These are phyloP conservation scores for Amblyornis subalaris DNA, from an alignment of 2,113 vertebrate species.

Conservation along the genomic window DNA sequence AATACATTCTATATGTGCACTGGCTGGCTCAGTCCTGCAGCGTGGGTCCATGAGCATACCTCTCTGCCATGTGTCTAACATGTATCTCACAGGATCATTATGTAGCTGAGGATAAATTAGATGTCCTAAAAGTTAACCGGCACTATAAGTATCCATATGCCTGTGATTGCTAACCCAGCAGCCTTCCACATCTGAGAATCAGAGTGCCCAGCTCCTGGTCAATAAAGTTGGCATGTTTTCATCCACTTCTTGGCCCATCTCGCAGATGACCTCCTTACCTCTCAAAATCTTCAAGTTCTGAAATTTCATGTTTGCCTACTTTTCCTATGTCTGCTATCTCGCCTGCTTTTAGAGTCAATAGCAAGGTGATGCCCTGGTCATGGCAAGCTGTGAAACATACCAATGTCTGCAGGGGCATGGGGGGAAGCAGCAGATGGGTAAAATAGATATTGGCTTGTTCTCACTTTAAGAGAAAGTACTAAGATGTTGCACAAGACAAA, in stretches of 20 bases:
- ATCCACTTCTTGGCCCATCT: background rate
- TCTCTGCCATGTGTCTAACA: background rate
- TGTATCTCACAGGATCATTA: background rate
- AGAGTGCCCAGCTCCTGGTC: background rate
- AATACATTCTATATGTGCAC: background rate
- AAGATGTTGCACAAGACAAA: background rate
- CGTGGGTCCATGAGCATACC: accelerated
- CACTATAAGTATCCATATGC: accelerated
- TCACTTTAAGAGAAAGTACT: background rate
- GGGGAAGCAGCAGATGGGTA: background rate
- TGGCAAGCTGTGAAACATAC: background rate
- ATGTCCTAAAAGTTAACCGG: background rate
- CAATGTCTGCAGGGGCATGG: background rate
- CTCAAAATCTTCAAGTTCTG: background rate
- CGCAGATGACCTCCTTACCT: background rate
- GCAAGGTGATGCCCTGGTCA: background rate
- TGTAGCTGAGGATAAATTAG: background rate
- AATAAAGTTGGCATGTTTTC: background rate
- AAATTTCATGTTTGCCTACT: background rate
- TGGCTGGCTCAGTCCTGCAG: background rate
- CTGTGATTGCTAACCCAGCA: background rate
- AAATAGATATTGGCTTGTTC: background rate
- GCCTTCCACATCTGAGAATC: background rate
- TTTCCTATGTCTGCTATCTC: background rate
- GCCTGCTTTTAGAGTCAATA: background rate